phyloP scores from a whole-genome alignment of 2,797 vertebrate genomes.

The Manis pentadactyla region DNA sequence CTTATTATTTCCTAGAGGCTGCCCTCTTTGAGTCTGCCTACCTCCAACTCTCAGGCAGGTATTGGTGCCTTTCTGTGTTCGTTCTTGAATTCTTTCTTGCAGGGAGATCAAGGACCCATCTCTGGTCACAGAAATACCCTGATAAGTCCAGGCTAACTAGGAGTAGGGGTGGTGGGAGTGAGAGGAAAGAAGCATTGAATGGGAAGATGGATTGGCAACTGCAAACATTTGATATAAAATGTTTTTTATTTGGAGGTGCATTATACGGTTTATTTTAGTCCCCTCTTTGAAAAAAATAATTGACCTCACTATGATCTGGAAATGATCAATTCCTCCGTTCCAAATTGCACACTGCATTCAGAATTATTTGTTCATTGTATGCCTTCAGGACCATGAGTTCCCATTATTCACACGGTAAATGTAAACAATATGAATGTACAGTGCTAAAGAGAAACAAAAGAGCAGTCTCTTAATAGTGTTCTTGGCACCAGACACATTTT shows the following conservation, averaged over 20 bases:
- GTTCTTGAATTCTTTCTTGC: too few species aligned
- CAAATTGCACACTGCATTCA: not conserved
- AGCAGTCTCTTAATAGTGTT: not conserved
- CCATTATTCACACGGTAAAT: not conserved
- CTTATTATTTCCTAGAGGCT: too few species aligned
- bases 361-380: not conserved
- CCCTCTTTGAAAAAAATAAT: slow-evolving; percentile 20
- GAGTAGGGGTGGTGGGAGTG: not conserved
- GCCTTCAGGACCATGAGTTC: not conserved
- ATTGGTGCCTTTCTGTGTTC: too few species aligned
- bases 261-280: not conserved
- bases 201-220: not conserved
- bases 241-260: not conserved
- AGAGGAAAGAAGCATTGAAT: not conserved
- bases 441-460: not conserved
- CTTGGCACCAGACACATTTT: not conserved
- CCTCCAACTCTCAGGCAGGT: too few species aligned
- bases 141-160: not conserved
- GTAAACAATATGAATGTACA: not conserved
- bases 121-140: not conserved
- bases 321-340: not conserved
- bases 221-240: not conserved
- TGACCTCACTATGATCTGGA: not conserved
- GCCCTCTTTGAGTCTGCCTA: too few species aligned
- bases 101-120: too few species aligned